These are phyloP conservation scores for Jordanella pulchra DNA, from an alignment of 2,797 vertebrate species.

Conservation along the genomic window DNA sequence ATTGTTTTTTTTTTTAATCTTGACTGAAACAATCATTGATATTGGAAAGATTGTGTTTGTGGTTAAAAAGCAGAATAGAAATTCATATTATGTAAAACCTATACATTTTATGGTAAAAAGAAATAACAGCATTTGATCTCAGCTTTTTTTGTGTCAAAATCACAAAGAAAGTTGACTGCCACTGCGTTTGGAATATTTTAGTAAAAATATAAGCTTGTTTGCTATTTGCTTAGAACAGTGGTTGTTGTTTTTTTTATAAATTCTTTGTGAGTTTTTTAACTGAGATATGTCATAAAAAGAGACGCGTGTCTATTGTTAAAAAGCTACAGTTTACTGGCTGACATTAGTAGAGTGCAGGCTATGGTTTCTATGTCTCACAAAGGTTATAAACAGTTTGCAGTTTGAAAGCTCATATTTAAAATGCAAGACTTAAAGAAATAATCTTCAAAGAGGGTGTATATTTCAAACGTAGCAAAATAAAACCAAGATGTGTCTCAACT, in stretches of 20 bases:
- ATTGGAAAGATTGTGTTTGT: conserved; percentile 1
- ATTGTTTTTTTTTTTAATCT: no score
- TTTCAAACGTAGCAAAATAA: not conserved
- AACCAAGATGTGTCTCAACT: not conserved
- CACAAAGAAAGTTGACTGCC: not conserved
- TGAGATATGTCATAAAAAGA: not conserved
- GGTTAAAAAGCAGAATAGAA: not conserved
- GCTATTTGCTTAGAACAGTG: conserved; percentile 23
- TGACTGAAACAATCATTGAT: conserved; percentile 26
- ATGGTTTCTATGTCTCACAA: not conserved
- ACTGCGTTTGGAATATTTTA: conserved; percentile 7
- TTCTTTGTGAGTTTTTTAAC: not conserved
- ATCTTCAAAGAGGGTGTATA: not conserved
- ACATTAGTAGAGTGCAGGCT: not conserved
- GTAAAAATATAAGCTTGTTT: not conserved
- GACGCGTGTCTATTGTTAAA: not conserved
- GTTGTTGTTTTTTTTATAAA: not conserved
- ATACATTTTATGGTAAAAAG: conserved; percentile 2
- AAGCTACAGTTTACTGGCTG: not conserved
- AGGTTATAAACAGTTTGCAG: not conserved
- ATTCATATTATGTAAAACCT: conserved; percentile 10
- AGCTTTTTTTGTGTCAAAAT: conserved; percentile 24
- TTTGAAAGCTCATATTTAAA: not conserved
- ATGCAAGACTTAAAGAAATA: not conserved
- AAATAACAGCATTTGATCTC: conserved; percentile 36